phyloP scores from a whole-genome alignment of 1,140 invertebrate genomes.

The Phenacoccus solenopsis region DNA sequence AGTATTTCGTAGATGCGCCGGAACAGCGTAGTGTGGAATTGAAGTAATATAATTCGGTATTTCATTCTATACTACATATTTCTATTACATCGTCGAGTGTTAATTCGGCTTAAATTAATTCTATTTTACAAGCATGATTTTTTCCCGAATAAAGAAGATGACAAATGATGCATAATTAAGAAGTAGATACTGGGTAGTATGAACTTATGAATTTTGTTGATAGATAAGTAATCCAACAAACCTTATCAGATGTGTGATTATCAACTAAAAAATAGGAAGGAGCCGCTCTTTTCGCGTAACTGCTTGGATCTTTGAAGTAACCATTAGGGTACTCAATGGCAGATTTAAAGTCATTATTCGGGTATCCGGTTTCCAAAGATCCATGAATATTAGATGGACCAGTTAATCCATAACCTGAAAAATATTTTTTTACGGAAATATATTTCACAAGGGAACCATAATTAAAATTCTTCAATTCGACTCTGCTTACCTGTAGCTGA shows the following conservation, averaged over 20 bases:
- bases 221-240: background rate
- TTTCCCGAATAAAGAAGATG: background rate
- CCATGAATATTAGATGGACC: background rate
- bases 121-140: too few relatives aligned
- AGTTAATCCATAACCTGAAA: background rate
- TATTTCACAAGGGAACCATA: background rate
- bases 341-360: background rate
- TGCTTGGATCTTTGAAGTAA: background rate
- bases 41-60: too few relatives aligned
- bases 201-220: too few relatives aligned
- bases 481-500: background rate
- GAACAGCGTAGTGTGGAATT: background rate
- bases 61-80: too few relatives aligned
- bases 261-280: background rate
- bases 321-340: background rate
- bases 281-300: conserved; percentile 4
- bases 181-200: too few relatives aligned
- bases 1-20: background rate
- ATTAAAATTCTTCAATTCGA: background rate
- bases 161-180: too few relatives aligned
- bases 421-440: too few relatives aligned
- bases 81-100: background rate
- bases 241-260: background rate
- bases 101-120: background rate
- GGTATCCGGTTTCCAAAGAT: background rate